phyloP scores from a whole-genome alignment of 92 coral and sea anemone genomes.

The Phenganax stokvisi region DNA sequence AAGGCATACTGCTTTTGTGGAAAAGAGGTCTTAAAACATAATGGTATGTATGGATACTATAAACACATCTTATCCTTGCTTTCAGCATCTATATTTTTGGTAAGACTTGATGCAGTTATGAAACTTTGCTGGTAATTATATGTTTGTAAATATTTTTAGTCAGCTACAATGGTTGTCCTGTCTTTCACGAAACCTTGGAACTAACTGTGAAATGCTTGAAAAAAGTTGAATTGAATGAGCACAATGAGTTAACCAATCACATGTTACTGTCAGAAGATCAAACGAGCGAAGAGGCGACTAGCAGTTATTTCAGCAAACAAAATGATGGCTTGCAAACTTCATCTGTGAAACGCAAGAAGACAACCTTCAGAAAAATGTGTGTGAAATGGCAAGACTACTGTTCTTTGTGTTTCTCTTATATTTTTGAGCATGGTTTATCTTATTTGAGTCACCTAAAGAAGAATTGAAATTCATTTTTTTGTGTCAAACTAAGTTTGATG shows the following conservation, averaged over 20 bases:
- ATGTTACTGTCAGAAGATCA: background rate
- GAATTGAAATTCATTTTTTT: too few relatives aligned
- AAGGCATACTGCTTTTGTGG: background rate
- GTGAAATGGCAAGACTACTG: background rate
- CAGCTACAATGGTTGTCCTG: constrained; percentile 33
- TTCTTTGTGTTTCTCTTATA: background rate
- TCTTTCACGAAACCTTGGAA: constrained; percentile 69
- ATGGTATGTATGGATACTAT: background rate
- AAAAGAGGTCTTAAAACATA: background rate
- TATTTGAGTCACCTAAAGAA: too few relatives aligned
- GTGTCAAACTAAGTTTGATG: too few relatives aligned
- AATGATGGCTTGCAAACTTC: constrained; percentile 41
- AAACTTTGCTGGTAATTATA: too few relatives aligned
- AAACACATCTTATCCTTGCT: background rate
- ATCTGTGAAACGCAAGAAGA: constrained; percentile 67
- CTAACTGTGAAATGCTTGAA: constrained; percentile 40
- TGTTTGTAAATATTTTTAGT: background rate
- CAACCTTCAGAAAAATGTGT: constrained; percentile 68
- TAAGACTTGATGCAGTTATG: too few relatives aligned
- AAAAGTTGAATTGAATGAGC: too few relatives aligned
- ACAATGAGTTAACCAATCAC: background rate
- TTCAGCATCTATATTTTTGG: background rate
- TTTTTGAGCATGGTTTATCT: background rate
- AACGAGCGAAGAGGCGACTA: constrained; percentile 28
- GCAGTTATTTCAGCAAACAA: constrained; percentile 62